These are phyloP conservation scores for Lagria hirta DNA, from an alignment of 2,888 invertebrate species.

Conservation along the genomic window DNA sequence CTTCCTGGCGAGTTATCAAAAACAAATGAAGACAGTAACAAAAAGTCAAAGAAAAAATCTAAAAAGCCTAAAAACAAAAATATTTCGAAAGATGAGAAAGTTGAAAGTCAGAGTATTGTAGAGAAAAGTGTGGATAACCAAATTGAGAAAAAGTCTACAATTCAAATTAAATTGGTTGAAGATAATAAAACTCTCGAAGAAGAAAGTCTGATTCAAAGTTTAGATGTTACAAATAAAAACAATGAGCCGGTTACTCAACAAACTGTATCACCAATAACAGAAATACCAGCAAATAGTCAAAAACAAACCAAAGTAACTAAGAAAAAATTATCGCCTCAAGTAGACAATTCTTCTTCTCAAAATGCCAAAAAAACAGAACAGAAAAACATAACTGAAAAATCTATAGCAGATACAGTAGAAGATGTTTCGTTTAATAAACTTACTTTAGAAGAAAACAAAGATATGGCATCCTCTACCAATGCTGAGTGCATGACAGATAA, in stretches of 20 bases:
- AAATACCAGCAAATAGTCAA: no score
- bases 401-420: conserved; percentile 10
- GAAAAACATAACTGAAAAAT: neutral
- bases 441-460: conserved; percentile 16
- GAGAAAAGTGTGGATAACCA: no score
- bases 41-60: conserved; percentile 14
- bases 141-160: no score
- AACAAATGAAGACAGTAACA: conserved; percentile 2
- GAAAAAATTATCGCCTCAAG: conserved; percentile 6
- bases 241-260: no score
- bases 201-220: conserved; percentile 1
- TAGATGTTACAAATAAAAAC: no score
- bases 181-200: no score
- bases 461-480: neutral
- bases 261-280: no score
- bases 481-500: neutral
- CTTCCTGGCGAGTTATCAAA: no score
- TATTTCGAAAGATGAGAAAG: neutral
- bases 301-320: conserved; percentile 8
- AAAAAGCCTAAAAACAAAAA: conserved; percentile 20
- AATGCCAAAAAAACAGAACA: no score
- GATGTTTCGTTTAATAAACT: conserved; percentile 3
- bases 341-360: no score
- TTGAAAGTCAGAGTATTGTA: conserved; percentile 2
- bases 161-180: no score